These are phyloP conservation scores for Heliconius charithonia DNA, from an alignment of 2,888 invertebrate genomes.

Conservation along the genomic window DNA sequence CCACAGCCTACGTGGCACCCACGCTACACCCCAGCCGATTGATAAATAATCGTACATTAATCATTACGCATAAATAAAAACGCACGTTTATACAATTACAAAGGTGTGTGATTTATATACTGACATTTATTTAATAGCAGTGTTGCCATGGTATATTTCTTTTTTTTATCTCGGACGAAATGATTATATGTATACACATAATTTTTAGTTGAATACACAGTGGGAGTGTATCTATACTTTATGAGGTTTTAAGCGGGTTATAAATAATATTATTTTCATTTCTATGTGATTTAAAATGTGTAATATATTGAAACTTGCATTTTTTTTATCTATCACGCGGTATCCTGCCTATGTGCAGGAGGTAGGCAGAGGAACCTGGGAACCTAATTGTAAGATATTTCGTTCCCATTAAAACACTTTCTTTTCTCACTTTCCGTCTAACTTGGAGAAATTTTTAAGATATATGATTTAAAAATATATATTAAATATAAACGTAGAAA, in stretches of 20 bases:
- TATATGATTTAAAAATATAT: no score
- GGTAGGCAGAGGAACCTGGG: no score
- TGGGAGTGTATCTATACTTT: background rate
- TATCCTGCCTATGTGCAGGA: no score
- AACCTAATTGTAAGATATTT: no score
- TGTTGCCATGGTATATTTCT: constrained; percentile 49
- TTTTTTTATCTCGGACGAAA: constrained; percentile 36
- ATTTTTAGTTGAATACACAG: constrained; percentile 15
- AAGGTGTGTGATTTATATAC: constrained; percentile 67
- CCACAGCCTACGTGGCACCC: constrained; percentile 62
- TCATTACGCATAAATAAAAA: constrained; percentile 60
- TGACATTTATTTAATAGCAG: constrained; percentile 59
- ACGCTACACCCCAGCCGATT: constrained; percentile 51
- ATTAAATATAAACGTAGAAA: no score
- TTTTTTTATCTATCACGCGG: background rate
- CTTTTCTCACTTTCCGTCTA: no score
- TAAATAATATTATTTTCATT: background rate
- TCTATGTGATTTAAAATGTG: background rate
- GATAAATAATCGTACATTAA: constrained; percentile 57
- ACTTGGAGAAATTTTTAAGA: no score
- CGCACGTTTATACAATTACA: constrained; percentile 61
- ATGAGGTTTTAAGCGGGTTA: constrained; percentile 3
- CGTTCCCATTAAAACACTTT: no score
- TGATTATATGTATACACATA: constrained; percentile 27
- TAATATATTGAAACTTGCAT: background rate